Evolutionary conservation across 2,797 vertebrate genomes (phyloP), one percentile per base, ranked within the genome.

Genomic region (Gallinago nigripennis): DNA sequence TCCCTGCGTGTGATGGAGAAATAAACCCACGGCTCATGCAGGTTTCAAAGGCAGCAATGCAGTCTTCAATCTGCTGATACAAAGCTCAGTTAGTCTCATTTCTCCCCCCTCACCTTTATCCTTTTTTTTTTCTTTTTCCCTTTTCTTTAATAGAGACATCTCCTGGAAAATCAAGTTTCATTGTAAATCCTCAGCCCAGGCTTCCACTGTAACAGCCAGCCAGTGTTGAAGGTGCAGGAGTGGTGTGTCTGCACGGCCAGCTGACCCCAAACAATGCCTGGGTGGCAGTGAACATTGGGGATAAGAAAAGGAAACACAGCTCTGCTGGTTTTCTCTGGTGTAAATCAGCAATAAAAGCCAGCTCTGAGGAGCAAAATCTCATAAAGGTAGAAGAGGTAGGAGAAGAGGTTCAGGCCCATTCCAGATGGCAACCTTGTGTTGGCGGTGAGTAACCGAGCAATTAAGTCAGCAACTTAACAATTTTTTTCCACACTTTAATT

Each of bases 401-500:
- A 89, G 33, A 91, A 82, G 65, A 58, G 21, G 27, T 21, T 93
- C 72, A 41, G 48, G 46, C 16, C 20, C 1, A 0, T 54, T 87
- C 33, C 61, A 90, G 43, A 86, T 71, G 76, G 70, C 54, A 88
- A 79, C 35, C 54, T 78, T 39, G 54, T 83, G 72, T 33, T 87
- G 70, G 54, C 4, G 1, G 37, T 57, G 57, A 82, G 61, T 73
- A 91, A 95, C 72, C 11, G 72, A 41, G 43, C 46, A 92, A 81
- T 91, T 86, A 94, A 92, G 33, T 37, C 37, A 45, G 63, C 30
- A 54, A 81, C 60, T 94, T 95, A 70, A 88, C 45, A 85, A 51
- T 24, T 27, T 88, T 95, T 88, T 95, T 84, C 93, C 56, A 86
- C 37, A 16, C 27, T 86, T 86, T 46, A 94, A 25, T 83, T 88